These are phyloP conservation scores for Gila robusta DNA, from an alignment of 2,797 vertebrate species.

Conservation along the genomic window DNA sequence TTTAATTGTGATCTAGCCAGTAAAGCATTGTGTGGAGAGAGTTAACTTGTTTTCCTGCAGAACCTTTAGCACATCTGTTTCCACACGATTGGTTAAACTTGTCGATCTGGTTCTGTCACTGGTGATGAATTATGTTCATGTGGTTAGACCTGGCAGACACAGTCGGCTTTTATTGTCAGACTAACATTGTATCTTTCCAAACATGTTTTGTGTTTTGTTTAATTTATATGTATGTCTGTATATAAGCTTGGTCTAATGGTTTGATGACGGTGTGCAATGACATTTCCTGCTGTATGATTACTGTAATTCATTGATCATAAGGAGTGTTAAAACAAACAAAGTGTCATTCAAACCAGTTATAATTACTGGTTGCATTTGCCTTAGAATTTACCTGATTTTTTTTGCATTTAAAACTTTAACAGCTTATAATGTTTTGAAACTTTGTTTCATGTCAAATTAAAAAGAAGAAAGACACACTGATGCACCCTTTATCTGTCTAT, in stretches of 20 bases:
- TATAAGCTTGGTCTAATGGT: not conserved
- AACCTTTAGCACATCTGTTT: not conserved
- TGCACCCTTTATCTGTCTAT: conserved; percentile 10
- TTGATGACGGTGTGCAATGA: not conserved
- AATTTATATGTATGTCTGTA: not conserved
- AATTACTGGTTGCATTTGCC: not conserved
- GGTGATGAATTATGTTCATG: not conserved
- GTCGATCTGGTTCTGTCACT: conserved; percentile 27
- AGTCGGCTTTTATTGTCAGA: not conserved
- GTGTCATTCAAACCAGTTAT: not conserved
- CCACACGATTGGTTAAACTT: conserved; percentile 9
- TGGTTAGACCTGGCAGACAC: not conserved
- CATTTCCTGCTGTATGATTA: not conserved
- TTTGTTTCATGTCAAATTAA: not conserved
- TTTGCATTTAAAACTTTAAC: not conserved
- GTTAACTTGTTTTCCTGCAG: not conserved
- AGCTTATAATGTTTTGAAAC: not conserved
- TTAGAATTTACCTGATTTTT: not conserved
- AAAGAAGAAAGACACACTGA: not conserved
- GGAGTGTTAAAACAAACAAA: conserved; percentile 22
- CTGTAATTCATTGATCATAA: not conserved
- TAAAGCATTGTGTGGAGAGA: not conserved
- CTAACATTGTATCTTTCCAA: not conserved
- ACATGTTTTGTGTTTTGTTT: conserved; percentile 6
- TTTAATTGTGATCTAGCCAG: not conserved